Percentiles rank a stretch among this genome's conserved stretches.
phyloP scores from a whole-genome alignment of 2,888 invertebrate species.

The Formica aserva region DNA sequence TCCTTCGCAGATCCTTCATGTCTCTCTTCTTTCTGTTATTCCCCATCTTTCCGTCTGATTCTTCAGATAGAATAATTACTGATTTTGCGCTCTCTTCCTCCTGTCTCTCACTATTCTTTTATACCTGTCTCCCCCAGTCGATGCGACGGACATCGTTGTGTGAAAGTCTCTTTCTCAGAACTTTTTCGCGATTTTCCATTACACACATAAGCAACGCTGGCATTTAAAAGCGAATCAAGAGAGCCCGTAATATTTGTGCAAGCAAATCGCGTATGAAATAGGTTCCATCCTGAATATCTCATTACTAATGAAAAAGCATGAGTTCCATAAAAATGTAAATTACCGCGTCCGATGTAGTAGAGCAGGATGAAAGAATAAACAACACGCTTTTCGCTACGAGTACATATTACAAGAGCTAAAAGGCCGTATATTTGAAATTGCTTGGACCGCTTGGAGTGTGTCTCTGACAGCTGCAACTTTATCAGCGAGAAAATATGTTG shows the following conservation, averaged over 20 bases:
- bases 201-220: not conserved
- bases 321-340: constrained; percentile 16
- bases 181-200: not conserved
- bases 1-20: not conserved
- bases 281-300: constrained; percentile 7
- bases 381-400: not conserved
- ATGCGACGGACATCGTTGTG: not conserved
- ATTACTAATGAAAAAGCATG: constrained; percentile 24
- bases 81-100: not conserved
- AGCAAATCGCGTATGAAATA: constrained; percentile 10
- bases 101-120: no score
- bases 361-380: constrained; percentile 31
- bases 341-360: not conserved
- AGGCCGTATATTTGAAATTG: constrained; percentile 26
- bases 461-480: constrained; percentile 41
- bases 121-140: not conserved
- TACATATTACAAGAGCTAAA: constrained; percentile 1
- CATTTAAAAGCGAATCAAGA: constrained; percentile 5
- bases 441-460: constrained; percentile 23
- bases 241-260: constrained; percentile 13
- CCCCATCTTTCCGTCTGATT: not conserved
- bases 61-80: constrained; percentile 28
- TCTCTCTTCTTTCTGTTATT: not conserved
- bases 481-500: constrained; percentile 43
- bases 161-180: not conserved